Conservation (phyloP, 2,797 vertebrate species). For the Morelia viridis region DNA sequence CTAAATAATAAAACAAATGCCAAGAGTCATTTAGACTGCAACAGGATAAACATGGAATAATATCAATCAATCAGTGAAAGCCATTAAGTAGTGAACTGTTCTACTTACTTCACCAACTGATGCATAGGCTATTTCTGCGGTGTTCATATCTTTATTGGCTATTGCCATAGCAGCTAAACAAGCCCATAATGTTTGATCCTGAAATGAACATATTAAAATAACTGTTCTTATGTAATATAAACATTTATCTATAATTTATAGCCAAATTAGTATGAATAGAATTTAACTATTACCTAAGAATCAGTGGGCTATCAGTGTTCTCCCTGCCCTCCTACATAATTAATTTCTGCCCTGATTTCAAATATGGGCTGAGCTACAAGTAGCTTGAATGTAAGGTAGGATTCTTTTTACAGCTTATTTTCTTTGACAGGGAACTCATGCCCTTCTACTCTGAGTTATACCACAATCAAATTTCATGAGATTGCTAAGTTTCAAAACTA, state of each 20-base stretch:
- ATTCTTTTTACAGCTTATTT: background rate
- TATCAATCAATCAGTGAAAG: background rate
- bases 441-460: too few relatives aligned
- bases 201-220: background rate
- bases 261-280: background rate
- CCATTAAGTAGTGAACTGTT: fast-evolving
- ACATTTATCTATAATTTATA: background rate
- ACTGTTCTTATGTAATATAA: background rate
- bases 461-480: background rate
- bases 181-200: conserved; percentile 93
- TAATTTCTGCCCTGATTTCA: fast-evolving
- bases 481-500: background rate
- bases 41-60: background rate
- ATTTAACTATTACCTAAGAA: background rate
- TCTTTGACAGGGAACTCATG: background rate
- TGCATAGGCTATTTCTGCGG: conserved; percentile 92
- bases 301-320: fast-evolving
- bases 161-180: conserved; percentile 95
- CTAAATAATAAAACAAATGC: background rate
- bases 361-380: background rate
- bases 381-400: background rate
- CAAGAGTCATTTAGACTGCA: background rate
- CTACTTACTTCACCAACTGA: conserved; percentile 87
- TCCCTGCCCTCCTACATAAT: fast-evolving
- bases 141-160: conserved; percentile 85